Conservation (phyloP, 2,113 vertebrate species). For the Poecile atricapillus region DNA sequence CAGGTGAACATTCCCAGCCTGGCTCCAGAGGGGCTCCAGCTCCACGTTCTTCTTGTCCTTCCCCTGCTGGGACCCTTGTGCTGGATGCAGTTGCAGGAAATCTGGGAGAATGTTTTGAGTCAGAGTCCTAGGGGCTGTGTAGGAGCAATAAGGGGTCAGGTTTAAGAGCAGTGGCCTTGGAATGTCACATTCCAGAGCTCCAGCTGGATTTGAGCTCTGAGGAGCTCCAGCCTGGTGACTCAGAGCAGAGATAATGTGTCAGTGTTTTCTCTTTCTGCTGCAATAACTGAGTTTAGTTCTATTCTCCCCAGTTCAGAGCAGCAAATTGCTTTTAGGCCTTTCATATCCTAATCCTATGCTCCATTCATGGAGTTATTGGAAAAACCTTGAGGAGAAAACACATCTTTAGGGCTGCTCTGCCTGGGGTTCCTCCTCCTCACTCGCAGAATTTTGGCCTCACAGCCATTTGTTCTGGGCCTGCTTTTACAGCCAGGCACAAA, state of each 20-base stretch:
- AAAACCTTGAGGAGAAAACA: not conserved
- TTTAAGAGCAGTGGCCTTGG: not conserved
- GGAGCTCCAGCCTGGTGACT: not conserved
- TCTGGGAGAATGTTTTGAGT: not conserved
- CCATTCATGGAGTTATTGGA: not conserved
- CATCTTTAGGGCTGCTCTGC: not conserved
- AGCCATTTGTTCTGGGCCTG: not conserved
- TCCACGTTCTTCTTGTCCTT: not conserved
- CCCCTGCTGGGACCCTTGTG: not conserved
- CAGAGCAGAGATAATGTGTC: not conserved
- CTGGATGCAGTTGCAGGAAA: not conserved
- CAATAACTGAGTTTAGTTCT: not conserved
- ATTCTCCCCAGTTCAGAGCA: not conserved
- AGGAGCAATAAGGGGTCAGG: no score
- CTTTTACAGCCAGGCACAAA: not conserved
- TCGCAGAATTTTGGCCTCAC: not conserved
- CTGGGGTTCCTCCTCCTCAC: not conserved
- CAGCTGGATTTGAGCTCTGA: not conserved
- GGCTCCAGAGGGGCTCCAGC: not conserved
- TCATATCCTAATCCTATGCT: not conserved
- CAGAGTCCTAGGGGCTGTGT: not conserved
- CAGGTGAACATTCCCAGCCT: rapidly evolving
- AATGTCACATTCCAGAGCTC: not conserved
- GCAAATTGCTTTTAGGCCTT: not conserved
- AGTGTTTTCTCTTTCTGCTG: not conserved